These are phyloP conservation scores for Nylanderia fulva DNA, from an alignment of 1,140 invertebrate genomes.

Conservation along the genomic window DNA sequence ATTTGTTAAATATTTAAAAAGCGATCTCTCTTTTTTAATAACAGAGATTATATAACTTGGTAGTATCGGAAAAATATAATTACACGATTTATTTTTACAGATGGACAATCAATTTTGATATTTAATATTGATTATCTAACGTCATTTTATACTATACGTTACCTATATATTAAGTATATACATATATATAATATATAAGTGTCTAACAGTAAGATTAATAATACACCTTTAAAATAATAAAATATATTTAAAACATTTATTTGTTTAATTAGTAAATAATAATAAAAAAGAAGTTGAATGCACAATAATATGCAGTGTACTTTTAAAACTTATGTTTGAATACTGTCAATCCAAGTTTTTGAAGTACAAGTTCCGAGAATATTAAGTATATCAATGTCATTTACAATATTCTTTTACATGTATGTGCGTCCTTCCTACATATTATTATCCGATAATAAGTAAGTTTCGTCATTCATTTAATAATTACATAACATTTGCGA, in stretches of 20 bases:
- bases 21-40: neutral
- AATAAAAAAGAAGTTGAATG: neutral
- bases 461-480: conserved; percentile 2
- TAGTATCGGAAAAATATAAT: neutral
- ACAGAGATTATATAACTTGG: neutral
- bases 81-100: neutral
- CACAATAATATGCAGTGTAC: neutral
- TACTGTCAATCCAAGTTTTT: neutral
- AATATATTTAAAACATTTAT: neutral
- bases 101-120: neutral
- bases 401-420: conserved; percentile 10
- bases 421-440: neutral
- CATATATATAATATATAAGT: too few relatives aligned
- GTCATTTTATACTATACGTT: neutral
- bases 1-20: neutral
- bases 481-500: conserved; percentile 26
- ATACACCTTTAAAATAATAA: neutral
- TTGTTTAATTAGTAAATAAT: neutral
- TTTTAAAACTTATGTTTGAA: neutral
- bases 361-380: neutral
- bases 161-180: neutral
- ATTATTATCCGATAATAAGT: neutral
- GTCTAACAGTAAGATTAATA: too few relatives aligned
- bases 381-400: neutral
- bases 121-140: neutral